Base-by-base conservation (phyloP, 2,113 vertebrate genomes). In the Aviceda subcristata region DNA sequence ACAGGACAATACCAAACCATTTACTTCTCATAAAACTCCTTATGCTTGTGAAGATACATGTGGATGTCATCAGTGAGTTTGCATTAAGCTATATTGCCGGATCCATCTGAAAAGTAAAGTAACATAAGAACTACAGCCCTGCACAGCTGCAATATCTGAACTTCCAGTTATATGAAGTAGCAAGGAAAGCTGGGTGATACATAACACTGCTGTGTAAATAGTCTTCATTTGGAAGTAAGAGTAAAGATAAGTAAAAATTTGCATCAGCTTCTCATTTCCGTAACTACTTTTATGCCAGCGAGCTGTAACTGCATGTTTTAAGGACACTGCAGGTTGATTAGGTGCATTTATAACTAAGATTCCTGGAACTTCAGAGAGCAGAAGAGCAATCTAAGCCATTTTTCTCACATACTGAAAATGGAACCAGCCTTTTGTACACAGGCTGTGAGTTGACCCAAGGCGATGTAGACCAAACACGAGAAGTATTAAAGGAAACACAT, bases 381-480 rank as follows among this genome's bases (percentile, higher is more conserved):
- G 73, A 79, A 75, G 14, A 86, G 55, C 29, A 78, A 50, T 51
- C 46, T 15, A 81, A 86, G 30, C 22, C 15, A 50, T 75, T 90
- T 90, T 76, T 72, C 59, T 84, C 19, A 60, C 7, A 39, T 72
- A 56, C 45, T 53, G 76, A 72, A 92, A 91, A 66, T 17, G 86
- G 38, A 83, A 14, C 8, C 7, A 85, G 39, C 21, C 36, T 85
- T 81, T 67, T 46, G 11, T 21, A 56, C 18, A n/a, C 15, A 32
- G 15, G 13, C 46, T 85, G 20, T 21, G 71, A 67, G 15, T 2
- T 74, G 73, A 41, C 36, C 26, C 29, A 67, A 12, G 6, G 6
- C 2, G 2, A 72, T 0, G 0, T 27, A 63, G 6, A 59, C 5
- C n/a, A 75, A 60, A 62, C 11, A 15, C 2, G 6, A 1, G 21